Evolutionary conservation across 2,797 vertebrate genomes (phyloP).

Genomic region (Tauraco hartlaubi): DNA sequence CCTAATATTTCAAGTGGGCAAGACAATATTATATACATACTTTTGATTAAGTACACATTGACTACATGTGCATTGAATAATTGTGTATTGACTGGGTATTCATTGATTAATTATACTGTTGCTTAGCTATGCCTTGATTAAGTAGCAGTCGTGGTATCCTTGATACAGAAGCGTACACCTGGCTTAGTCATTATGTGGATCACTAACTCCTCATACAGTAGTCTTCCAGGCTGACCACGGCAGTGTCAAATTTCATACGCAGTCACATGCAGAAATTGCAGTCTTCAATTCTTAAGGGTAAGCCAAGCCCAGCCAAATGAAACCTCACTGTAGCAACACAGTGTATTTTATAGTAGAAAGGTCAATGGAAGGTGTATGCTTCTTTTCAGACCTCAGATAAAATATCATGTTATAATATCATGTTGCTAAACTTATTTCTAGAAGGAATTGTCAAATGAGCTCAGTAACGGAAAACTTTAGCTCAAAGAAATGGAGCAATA

Average conservation of each 20-base stretch:
- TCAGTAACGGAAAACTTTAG: background rate
- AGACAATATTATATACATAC: background rate
- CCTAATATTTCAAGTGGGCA: background rate
- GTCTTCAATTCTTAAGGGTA: background rate
- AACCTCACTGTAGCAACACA: background rate
- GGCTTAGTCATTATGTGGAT: background rate
- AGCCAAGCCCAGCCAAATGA: background rate
- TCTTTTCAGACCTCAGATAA: background rate
- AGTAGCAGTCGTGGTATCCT: background rate
- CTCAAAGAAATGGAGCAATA: background rate
- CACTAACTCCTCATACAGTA: background rate
- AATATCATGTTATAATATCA: background rate
- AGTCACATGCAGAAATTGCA: background rate
- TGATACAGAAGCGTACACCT: background rate
- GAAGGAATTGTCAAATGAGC: background rate
- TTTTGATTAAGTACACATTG: background rate
- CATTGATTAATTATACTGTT: background rate
- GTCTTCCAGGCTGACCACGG: background rate
- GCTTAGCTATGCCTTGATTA: background rate
- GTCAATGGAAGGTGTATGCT: background rate
- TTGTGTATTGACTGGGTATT: background rate
- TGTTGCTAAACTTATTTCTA: background rate
- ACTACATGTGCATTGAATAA: background rate
- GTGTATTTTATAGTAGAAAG: background rate
- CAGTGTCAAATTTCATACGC: background rate